Evolutionary conservation across 2,113 vertebrate species (phyloP).

Genomic region (Ophiodon elongatus): DNA sequence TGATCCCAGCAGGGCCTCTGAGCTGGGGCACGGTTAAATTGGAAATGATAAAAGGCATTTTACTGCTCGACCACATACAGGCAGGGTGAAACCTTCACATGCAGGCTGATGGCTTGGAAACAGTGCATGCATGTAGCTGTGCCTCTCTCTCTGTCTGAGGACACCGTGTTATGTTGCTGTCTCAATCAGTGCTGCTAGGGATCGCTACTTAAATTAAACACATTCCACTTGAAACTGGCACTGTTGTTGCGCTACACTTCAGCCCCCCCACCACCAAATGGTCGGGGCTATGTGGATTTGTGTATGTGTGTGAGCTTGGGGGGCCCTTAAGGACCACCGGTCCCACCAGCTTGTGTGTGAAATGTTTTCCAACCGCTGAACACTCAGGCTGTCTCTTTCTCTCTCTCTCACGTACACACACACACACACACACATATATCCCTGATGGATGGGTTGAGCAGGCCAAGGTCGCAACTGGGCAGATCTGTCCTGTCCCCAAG

Average conservation of each 20-base stretch:
- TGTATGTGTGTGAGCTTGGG: slow-evolving; percentile 53
- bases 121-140: slow-evolving; percentile 48
- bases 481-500: slow-evolving; percentile 81
- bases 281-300: slow-evolving; percentile 52
- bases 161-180: slow-evolving; percentile 50
- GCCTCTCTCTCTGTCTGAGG: slow-evolving; percentile 40
- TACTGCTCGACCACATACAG: slow-evolving; percentile 72
- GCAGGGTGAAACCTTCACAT: slow-evolving; percentile 59
- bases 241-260: slow-evolving; percentile 71
- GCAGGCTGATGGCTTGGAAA: slow-evolving; percentile 56
- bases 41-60: slow-evolving; percentile 82
- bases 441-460: slow-evolving; percentile 86
- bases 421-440: slow-evolving; percentile 48
- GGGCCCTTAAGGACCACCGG: slow-evolving; percentile 51
- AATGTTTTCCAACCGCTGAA: slow-evolving; percentile 81
- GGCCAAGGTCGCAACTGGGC: slow-evolving; percentile 85
- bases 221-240: slow-evolving; percentile 74
- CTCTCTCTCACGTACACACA: slow-evolving; percentile 36
- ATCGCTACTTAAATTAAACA: slow-evolving; percentile 68
- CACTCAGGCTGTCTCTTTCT: slow-evolving; percentile 65
- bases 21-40: slow-evolving; percentile 75
- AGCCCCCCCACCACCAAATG: slow-evolving; percentile 25
- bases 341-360: slow-evolving; percentile 80
- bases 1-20: slow-evolving; percentile 74
- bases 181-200: slow-evolving; percentile 61